Base-by-base conservation (phyloP, 92 coral and sea anemone species). In the Epizoanthus illoricatus region DNA sequence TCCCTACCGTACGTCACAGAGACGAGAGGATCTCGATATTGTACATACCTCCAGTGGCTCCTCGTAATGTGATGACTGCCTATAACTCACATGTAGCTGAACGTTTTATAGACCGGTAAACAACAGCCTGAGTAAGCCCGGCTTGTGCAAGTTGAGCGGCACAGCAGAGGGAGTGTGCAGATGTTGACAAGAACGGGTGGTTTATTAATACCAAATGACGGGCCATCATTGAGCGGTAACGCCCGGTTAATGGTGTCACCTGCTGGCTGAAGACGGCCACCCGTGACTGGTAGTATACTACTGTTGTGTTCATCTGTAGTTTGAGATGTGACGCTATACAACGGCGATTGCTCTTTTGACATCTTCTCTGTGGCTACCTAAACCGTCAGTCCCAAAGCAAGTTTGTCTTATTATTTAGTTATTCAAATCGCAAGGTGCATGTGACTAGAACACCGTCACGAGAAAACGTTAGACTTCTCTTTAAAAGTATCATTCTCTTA, bases 241-340 rank as follows among this genome's bases (percentile, higher is more conserved):
- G 61, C 82, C 71, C 82, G 4, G 59, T 78, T 62, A 78, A 20
- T 66, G 2, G 45, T 78, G 71, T 58, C 82, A 78, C 82, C 82
- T 78, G 82, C 42, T 13, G 5, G 61, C 21, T 61, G 59, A 78
- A 0, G 23, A 4, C 21, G 45, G 65, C 82, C 82, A 78, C 82
- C 82, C 49, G 82, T 21, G 21, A 54, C 9, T 42, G 41, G 47
- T 20, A 23, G 23, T 78, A 20, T 41, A 2, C 2, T n/a, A 36
- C 49, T 39, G 21, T 19, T 68, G 73, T 33, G 47, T 15, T 68
- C 49, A 68, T 68, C 11, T 16, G 73, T 39, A 41, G 71, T 19
- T 47, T 20, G 69, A 11, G 55, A 43, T 20, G 42, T 63, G n/a
- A 23, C 56, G 16, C 15, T 9, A 52, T 13, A 11, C 56, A 11